Evolutionary conservation across 2,797 vertebrate genomes (phyloP).

Genomic region (Peromyscus attwateri): DNA sequence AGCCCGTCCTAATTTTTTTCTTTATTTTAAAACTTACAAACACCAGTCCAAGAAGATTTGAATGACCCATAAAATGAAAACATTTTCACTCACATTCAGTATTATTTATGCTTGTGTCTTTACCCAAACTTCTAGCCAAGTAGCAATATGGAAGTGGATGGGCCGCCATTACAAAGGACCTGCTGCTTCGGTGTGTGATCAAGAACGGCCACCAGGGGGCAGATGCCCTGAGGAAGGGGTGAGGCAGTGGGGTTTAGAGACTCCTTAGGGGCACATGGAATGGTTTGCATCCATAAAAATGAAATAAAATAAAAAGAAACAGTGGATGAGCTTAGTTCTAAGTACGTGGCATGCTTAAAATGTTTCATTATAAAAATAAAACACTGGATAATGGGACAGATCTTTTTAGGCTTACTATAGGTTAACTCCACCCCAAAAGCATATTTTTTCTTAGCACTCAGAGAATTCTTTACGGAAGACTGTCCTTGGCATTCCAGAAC

Average conservation of each 20-base stretch:
- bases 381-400: neutral
- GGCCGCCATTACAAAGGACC: neutral
- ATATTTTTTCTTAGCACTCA: neutral
- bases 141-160: neutral
- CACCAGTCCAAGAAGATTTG: neutral
- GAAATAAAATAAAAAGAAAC: no score
- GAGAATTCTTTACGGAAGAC: neutral
- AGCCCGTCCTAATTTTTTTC: neutral
- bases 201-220: neutral
- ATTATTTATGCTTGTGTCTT: neutral
- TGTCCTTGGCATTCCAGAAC: neutral
- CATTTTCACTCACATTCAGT: neutral
- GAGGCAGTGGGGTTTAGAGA: neutral
- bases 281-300: neutral
- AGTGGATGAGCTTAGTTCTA: neutral
- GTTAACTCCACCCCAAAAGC: neutral
- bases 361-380: neutral
- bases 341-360: neutral
- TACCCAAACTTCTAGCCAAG: slow-evolving; percentile 56
- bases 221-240: neutral
- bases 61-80: neutral
- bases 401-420: neutral
- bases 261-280: neutral
- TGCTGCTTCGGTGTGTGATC: fast-evolving
- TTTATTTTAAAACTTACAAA: neutral